Percentiles rank a stretch among this genome's conserved stretches.
phyloP scores from a whole-genome alignment of 2,113 vertebrate genomes.

The Hyperopisus bebe region DNA sequence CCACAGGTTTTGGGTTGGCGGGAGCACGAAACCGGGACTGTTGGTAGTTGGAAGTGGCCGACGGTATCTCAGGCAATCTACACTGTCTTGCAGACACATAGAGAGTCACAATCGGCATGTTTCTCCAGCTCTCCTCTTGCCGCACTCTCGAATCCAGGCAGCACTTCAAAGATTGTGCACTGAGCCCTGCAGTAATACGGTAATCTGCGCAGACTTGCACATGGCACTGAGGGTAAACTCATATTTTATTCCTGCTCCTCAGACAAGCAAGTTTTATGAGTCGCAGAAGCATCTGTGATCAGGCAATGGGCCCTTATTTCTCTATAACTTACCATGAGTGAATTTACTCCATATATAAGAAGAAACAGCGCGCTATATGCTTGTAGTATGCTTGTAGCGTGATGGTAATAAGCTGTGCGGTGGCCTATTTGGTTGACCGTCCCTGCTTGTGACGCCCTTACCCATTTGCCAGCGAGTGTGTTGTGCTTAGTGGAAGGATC shows the following conservation, averaged over 20 bases:
- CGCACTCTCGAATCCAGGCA: background rate
- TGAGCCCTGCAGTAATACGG: conserved; percentile 23
- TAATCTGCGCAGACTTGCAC: conserved; percentile 42
- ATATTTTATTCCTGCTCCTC: conserved; percentile 39
- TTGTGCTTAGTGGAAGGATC: background rate
- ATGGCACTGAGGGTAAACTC: conserved; percentile 37
- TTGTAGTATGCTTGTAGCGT: background rate
- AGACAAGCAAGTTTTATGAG: conserved; percentile 25
- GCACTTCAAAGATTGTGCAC: conserved; percentile 17
- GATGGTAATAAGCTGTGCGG: background rate
- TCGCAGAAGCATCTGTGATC: conserved; percentile 13
- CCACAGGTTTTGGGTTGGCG: conserved; percentile 35
- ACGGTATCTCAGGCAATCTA: conserved; percentile 40
- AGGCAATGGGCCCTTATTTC: background rate
- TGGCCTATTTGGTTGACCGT: background rate
- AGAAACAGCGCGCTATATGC: conserved; percentile 2
- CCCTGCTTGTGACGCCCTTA: background rate
- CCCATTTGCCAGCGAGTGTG: background rate
- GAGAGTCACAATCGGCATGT: conserved; percentile 30
- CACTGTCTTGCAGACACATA: conserved; percentile 34
- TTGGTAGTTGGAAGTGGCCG: conserved; percentile 42
- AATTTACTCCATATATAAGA: background rate
- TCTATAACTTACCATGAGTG: background rate
- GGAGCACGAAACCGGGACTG: conserved; percentile 18
- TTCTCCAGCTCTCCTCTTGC: conserved; percentile 26